Conservation (phyloP, 1,140 invertebrate genomes). For the Kradibia gibbosae region DNA sequence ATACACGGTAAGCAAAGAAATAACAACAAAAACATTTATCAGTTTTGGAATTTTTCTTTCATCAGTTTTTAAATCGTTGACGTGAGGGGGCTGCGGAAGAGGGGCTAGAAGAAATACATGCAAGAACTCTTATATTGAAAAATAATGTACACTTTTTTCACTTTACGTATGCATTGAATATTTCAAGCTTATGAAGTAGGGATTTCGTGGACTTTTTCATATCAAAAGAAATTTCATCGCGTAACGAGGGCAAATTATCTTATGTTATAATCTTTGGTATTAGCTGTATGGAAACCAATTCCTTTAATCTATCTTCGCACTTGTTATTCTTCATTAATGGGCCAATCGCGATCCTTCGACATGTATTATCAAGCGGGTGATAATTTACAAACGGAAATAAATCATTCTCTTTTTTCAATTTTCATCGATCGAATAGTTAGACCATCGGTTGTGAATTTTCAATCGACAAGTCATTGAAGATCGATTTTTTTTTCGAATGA, state of each 20-base stretch:
- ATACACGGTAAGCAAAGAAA: slow-evolving; percentile 39
- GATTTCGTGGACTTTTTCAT: slow-evolving; percentile 12
- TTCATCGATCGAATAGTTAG: not conserved
- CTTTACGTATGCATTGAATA: slow-evolving; percentile 23
- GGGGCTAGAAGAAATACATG: not conserved
- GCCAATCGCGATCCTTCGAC: not conserved
- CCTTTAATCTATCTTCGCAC: slow-evolving; percentile 42
- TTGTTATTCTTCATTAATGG: not conserved
- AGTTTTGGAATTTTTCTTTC: slow-evolving; percentile 5
- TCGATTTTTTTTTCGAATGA: not conserved
- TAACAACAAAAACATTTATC: slow-evolving; percentile 4
- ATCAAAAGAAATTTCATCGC: slow-evolving; percentile 32
- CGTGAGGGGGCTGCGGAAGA: not conserved
- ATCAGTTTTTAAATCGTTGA: not conserved
- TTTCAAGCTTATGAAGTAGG: not conserved
- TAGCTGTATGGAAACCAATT: slow-evolving; percentile 66
- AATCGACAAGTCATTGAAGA: not conserved
- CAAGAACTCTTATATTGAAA: slow-evolving; percentile 3
- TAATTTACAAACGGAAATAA: not conserved
- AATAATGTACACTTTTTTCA: slow-evolving; percentile 2
- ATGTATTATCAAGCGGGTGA: not conserved
- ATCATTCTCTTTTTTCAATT: not conserved
- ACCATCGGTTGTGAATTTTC: not conserved
- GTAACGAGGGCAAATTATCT: slow-evolving; percentile 61
- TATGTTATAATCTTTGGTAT: slow-evolving; percentile 70